Evolutionary conservation across 2,113 vertebrate genomes (phyloP), one percentile per base, ranked within the genome.

Genomic region (Electrona antarctica): DNA sequence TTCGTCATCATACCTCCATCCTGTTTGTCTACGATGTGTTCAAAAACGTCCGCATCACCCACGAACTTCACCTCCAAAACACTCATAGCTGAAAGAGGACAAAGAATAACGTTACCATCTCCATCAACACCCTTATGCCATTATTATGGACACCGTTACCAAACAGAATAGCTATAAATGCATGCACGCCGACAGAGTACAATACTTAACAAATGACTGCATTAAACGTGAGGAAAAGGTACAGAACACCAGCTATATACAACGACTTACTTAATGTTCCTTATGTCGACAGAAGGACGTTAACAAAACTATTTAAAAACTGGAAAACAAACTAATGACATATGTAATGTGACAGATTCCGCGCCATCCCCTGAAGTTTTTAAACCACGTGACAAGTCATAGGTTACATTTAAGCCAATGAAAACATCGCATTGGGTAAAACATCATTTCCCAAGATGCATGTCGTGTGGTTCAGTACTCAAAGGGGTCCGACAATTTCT

Each of bases 21-120:
- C 79, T 91, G 90, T 86, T 93, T 95, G 74, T 99, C 97, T 58
- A 93, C 87, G 78, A 99, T 98, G 86, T 98, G 96, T 66, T 93
- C 94, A 88, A 97, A 75, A 50, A 97, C 97, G 68, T 98, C 95
- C 71, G 93, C 93, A 80, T 99, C 97, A 0, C 95, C 88, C 56
- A 98, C 88, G 83, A 99, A 99, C 57, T 90, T 95, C 78, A 98
- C 94, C 71, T 94, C 86, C 72, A 95, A 67, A 7, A 74, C 76
- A 87, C 85, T 96, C 95, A 95, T 96, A 75, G 65, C 80, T 90
- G 14, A 46, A 55, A 21, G 11, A 11, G 48, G 29, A 49, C 21
- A 41, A 41, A 51, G 0, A 21, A 8, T 21, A 8, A 29, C 10
- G 14, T 54, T 57, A 50, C 45, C 8, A 49, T 41, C 33, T 41